Conservation (phyloP, 2,797 vertebrate genomes). For the Cyclopterus lumpus region DNA sequence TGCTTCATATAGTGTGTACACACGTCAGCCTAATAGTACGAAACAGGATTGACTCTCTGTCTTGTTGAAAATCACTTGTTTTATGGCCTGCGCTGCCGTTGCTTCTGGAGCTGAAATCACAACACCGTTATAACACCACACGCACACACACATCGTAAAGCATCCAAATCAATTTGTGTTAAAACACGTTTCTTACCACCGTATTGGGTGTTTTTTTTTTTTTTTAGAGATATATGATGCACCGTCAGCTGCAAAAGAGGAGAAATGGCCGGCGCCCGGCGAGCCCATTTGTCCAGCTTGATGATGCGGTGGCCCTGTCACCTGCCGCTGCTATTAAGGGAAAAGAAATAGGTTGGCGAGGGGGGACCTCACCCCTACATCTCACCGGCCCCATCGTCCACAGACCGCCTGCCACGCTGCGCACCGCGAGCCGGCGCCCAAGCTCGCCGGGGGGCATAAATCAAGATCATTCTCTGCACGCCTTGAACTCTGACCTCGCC, state of each 20-base stretch:
- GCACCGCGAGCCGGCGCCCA: conserved; percentile 32
- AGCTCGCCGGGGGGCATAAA: conserved; percentile 87
- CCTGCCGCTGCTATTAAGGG: conserved; percentile 89
- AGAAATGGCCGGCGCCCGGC: conserved; percentile 89
- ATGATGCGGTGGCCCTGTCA: conserved; percentile 90
- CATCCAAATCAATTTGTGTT: conserved; percentile 93
- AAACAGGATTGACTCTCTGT: conserved; percentile 55
- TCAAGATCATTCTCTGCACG: conserved; percentile 98
- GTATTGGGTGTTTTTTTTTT: conserved; percentile 87
- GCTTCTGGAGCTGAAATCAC: conserved; percentile 36
- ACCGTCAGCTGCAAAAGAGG: conserved; percentile 90
- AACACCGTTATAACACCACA: conserved; percentile 11
- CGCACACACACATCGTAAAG: conserved; percentile 82
- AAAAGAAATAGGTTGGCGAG: background rate
- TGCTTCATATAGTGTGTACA: conserved; percentile 46
- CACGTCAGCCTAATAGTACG: conserved; percentile 46
- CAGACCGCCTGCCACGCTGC: conserved; percentile 50
- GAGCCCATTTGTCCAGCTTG: conserved; percentile 92
- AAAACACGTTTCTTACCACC: conserved; percentile 93
- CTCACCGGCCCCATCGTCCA: conserved; percentile 77
- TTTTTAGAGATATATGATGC: conserved; percentile 96
- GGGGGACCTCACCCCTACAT: conserved; percentile 86
- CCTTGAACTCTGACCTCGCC: conserved; percentile 96
- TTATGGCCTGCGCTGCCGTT: conserved; percentile 45
- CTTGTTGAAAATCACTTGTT: conserved; percentile 62